Conservation (phyloP, 2,113 vertebrate genomes). For the Danio rerio region DNA sequence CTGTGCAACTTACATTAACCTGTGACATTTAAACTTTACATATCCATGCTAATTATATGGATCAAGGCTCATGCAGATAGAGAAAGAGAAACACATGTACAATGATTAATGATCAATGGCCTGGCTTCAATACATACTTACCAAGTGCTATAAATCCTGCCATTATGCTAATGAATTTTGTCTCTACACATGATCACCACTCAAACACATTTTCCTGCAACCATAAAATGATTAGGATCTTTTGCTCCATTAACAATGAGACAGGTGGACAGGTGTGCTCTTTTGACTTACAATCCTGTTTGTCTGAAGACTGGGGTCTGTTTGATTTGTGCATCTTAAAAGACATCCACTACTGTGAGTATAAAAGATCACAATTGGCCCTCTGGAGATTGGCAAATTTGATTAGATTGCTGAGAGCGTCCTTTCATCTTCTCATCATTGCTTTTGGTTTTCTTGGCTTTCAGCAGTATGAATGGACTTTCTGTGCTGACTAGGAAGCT, state of each 20-base stretch:
- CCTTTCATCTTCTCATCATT: not conserved
- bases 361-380: slow-evolving; percentile 87
- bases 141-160: not conserved
- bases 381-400: slow-evolving; percentile 90
- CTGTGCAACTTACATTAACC: not conserved
- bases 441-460: not conserved
- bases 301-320: slow-evolving; percentile 93
- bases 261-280: not conserved
- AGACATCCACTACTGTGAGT: slow-evolving; percentile 90
- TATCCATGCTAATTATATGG: not conserved
- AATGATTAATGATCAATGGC: not conserved
- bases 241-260: not conserved
- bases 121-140: not conserved
- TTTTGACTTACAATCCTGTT: slow-evolving; percentile 54
- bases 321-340: slow-evolving; percentile 86
- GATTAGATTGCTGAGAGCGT: slow-evolving; percentile 88
- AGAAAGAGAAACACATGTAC: not conserved
- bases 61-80: not conserved
- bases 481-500: slow-evolving; percentile 78
- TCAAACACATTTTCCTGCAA: not conserved
- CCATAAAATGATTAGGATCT: not conserved
- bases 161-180: not conserved
- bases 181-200: not conserved
- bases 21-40: not conserved
- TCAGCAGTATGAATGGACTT: not conserved